These are phyloP conservation scores for Luscinia luscinia DNA, from an alignment of 2,797 vertebrate genomes.

Conservation along the genomic window DNA sequence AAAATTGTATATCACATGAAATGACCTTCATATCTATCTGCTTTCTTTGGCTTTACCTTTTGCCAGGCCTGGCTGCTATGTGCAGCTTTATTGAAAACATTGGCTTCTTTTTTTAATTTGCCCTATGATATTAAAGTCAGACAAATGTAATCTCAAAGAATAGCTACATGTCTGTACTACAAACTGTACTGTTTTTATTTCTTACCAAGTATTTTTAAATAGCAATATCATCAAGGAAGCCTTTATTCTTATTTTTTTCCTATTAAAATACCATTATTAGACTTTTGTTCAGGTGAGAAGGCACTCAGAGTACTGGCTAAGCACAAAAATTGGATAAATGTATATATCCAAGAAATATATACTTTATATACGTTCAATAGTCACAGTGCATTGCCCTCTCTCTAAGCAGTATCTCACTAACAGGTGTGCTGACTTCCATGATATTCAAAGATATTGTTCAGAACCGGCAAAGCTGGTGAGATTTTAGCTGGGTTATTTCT, in stretches of 20 bases:
- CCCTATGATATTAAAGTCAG: background rate
- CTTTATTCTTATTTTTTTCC: background rate
- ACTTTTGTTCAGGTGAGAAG: background rate
- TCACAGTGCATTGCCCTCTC: fast-evolving
- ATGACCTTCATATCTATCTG: background rate
- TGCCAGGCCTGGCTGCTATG: background rate
- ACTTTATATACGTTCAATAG: background rate
- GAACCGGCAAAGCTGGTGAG: background rate
- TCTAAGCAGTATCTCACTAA: background rate
- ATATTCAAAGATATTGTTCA: background rate
- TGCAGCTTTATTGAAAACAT: background rate
- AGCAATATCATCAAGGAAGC: background rate
- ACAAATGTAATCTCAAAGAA: background rate
- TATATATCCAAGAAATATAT: no score
- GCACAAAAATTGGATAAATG: background rate
- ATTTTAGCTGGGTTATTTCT: background rate
- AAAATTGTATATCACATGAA: background rate
- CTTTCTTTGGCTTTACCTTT: background rate
- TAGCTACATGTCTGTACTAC: background rate
- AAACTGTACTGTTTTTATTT: background rate
- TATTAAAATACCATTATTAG: background rate
- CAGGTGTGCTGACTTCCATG: background rate
- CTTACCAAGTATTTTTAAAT: background rate
- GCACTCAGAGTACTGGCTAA: background rate
- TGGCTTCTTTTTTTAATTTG: background rate